Percentiles rank a stretch among this genome's conserved stretches.
Evolutionary conservation across 2,888 invertebrate species (phyloP).

Genomic region (Latrodectus elegans): DNA sequence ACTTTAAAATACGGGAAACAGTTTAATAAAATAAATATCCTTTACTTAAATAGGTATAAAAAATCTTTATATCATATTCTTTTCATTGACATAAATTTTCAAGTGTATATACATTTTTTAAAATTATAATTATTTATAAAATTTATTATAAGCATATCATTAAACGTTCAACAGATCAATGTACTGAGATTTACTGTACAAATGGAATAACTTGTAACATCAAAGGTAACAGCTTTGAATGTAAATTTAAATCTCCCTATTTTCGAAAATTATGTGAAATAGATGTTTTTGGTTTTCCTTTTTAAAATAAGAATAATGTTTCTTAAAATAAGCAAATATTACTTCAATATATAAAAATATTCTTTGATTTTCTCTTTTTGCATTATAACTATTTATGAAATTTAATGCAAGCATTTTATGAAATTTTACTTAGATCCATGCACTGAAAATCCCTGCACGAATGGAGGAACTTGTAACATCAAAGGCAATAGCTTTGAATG

Average conservation of each 20-base stretch:
- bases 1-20: neutral
- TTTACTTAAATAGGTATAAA: no score
- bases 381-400: no score
- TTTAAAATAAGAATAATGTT: no score
- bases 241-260: neutral
- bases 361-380: no score
- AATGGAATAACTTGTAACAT: neutral
- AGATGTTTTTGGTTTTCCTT: neutral
- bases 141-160: neutral
- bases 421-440: neutral
- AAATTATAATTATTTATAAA: no score
- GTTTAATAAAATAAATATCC: no score
- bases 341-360: no score
- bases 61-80: no score
- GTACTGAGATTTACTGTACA: neutral
- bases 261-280: neutral
- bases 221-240: neutral
- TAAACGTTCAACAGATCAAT: neutral
- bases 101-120: no score
- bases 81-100: no score
- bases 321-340: no score
- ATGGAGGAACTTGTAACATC: neutral
- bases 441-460: neutral
- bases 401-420: no score
- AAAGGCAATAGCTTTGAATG: neutral